Base-by-base conservation (phyloP, 2,113 vertebrate species). In the Lagopus leucura region DNA sequence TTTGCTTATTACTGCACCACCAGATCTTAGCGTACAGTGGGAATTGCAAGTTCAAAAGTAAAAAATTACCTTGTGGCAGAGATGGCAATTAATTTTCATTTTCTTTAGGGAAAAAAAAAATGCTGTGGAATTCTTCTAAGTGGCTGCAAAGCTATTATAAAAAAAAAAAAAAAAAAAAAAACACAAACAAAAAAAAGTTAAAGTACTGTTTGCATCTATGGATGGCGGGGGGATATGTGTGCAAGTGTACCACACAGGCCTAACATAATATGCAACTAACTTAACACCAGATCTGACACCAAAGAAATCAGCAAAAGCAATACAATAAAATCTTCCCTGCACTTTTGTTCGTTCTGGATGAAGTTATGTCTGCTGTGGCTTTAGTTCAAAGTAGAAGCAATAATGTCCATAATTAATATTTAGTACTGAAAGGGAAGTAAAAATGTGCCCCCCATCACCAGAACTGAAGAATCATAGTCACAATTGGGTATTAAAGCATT, bases 371-470 rank as follows among this genome's bases (percentile, higher is more conserved):
- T 60, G 60, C 17, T 63, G 45, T 85, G 89, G 89, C 71, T 82
- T 82, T 58, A 18, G 45, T 87, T 95, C 93, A 95, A 94, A 95
- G 81, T 15, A 87, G 94, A 92, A 96, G 87, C 94, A 86, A 32
- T 45, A 67, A 57, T 50, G 50, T 76, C 70, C 65, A 89, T 85
- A 95, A 95, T 95, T 87, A 95, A 94, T 82, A 96, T n/a, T 80
- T 42, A 76, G 38, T 27, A 28, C 76, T 36, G 21, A 9, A 78
- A 34, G 13, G 30, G 47, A 95, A 34, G 18, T 34, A 27, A 70
- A 78, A 91, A 58, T 2, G 12, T 70, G 25, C 43, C n/a, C 28
- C 57, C 32, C 9, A 8, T 76, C 55, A 82, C 25, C 42, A 76
- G 42, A 66, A 60, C 2, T 32, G 21, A 91, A 72, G 43, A n/a